phyloP scores from a whole-genome alignment of 2,113 vertebrate species.

The Pithys albifrons region DNA sequence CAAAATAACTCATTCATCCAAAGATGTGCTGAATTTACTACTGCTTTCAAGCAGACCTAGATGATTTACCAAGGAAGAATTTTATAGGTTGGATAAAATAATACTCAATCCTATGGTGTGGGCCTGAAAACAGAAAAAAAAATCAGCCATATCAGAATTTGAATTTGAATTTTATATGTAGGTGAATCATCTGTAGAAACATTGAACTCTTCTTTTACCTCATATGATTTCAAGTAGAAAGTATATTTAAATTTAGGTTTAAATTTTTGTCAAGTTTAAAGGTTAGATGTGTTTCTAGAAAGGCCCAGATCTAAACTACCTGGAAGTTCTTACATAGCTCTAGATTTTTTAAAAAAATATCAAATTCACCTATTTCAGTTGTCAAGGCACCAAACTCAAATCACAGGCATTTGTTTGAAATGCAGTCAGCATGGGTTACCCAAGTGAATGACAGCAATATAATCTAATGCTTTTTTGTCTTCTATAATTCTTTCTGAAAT shows the following conservation, averaged over 20 bases:
- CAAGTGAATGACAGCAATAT: not conserved
- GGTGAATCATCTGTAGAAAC: not conserved
- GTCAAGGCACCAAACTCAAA: not conserved
- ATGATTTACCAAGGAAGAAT: not conserved
- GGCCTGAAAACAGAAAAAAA: not conserved
- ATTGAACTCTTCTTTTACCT: not conserved
- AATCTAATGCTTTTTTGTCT: not conserved
- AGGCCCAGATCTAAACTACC: not conserved
- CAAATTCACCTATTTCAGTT: not conserved
- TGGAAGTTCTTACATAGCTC: not conserved
- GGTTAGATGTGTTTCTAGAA: not conserved
- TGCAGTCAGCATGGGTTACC: not conserved
- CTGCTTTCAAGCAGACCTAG: not conserved
- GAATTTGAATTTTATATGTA: accelerated
- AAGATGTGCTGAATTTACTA: not conserved
- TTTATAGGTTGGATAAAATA: not conserved
- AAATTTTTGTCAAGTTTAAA: not conserved
- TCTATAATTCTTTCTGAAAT: not conserved
- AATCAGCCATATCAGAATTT: not conserved
- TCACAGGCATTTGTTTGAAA: not conserved
- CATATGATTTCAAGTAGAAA: not conserved
- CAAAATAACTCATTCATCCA: not conserved
- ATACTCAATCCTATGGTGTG: not conserved
- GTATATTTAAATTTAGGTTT: not conserved
- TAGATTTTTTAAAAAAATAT: not conserved